Conservation (phyloP, 2,888 invertebrate species). For the Apamea sordens region DNA sequence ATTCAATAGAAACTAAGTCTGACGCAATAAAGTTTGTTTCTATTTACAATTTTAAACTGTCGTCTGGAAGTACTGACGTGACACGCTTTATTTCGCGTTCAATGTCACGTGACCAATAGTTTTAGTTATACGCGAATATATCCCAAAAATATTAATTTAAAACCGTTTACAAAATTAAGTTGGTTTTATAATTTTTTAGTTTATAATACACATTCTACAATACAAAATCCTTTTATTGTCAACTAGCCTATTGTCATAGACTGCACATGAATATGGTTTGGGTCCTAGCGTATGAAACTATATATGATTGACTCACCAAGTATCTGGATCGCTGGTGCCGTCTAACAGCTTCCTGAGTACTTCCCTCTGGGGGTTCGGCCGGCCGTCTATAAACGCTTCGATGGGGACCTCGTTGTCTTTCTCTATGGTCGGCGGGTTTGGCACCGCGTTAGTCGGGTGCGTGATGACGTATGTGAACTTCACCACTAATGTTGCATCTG, state of each 20-base stretch:
- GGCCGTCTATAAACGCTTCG: slow-evolving; percentile 83
- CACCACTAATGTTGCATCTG: slow-evolving; percentile 91
- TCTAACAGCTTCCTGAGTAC: slow-evolving; percentile 92
- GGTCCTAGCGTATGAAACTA: neutral
- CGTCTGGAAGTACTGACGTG: neutral
- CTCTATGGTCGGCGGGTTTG: slow-evolving; percentile 92
- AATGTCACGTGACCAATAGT: neutral
- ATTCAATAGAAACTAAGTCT: neutral
- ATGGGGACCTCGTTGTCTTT: slow-evolving; percentile 91
- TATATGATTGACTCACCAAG: slow-evolving; percentile 76
- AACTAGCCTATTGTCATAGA: neutral
- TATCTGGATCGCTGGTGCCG: slow-evolving; percentile 78
- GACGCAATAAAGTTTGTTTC: neutral
- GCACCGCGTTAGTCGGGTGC: slow-evolving; percentile 93
- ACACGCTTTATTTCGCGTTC: neutral
- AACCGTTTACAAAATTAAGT: neutral
- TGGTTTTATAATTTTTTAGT: neutral
- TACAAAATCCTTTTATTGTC: too few species aligned
- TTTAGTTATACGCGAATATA: neutral
- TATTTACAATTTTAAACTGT: neutral
- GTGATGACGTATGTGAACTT: slow-evolving; percentile 94
- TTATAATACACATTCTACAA: neutral
- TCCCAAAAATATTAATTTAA: neutral
- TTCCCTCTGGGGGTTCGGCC: slow-evolving; percentile 91
- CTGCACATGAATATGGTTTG: neutral